Base-by-base conservation (phyloP, 2,888 invertebrate species). In the Falcaria lacertinaria region DNA sequence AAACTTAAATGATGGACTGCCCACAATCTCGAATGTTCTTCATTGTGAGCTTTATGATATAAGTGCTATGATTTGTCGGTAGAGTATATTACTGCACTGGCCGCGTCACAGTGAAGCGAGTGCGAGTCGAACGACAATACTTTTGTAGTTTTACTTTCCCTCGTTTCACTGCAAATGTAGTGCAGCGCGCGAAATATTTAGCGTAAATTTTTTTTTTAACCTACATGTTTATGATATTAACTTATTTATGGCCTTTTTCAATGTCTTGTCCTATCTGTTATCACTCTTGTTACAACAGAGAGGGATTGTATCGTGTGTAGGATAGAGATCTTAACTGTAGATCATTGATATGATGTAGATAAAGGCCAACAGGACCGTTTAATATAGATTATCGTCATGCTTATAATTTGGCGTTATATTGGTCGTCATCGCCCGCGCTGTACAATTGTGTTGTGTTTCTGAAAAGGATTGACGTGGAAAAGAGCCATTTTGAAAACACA, bases 401-500 rank as follows among this genome's bases (percentile, higher is more conserved):
- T 53, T 48, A 51, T 57, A 53, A 51, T 46, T 60, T 62, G 57
- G 52, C 50, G 43, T 13, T 14, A 47, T 54, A 46, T 50, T 61
- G 47, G 47, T 43, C 45, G 52, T 48, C 48, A 55, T 63, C 71
- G 66, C 69, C 54, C 77, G 71, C 78, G 80, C 82, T 80, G 88
- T 87, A 84, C 89, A 80, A 65, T 91, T 95, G 95, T 95, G 95
- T 94, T 95, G 95, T 95, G 94, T 94, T 94, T 94, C 93, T 91
- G 93, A 93, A 93, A 93, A 94, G 93, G 92, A 93, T 90, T 88
- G 82, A 83, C 82, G 91, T 86, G 94, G 94, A 94, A 95, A 95
- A 94, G 94, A 94, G 94, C 94, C 94, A 94, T 93, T 94, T 93
- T 92, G 93, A 93, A 94, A 93, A 93, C 94, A 95, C 95, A 94